These are phyloP conservation scores for Mesorhabditis spiculigera DNA, from an alignment of 2,888 invertebrate species.

Conservation along the genomic window DNA sequence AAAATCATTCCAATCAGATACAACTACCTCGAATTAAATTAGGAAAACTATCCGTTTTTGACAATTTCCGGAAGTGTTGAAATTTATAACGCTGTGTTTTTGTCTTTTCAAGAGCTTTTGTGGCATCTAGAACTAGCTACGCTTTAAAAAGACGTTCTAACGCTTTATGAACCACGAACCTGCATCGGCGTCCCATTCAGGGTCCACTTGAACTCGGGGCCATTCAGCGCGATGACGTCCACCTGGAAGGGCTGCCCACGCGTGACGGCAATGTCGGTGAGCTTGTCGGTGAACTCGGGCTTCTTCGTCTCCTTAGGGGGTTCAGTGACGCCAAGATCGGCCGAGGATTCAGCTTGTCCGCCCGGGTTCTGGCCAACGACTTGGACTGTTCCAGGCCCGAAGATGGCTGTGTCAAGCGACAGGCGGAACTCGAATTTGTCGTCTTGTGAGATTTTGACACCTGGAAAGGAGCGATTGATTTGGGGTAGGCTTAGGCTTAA, in stretches of 20 bases:
- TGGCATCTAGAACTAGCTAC: too few species aligned
- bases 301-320: slow-evolving; percentile 59
- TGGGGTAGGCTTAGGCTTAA: too few species aligned
- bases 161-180: too few species aligned
- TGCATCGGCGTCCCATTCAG: slow-evolving; percentile 43
- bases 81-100: too few species aligned
- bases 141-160: too few species aligned
- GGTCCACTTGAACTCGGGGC: slow-evolving; percentile 73
- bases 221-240: slow-evolving; percentile 48
- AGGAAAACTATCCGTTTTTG: too few species aligned
- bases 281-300: slow-evolving; percentile 78
- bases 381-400: slow-evolving; percentile 25
- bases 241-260: slow-evolving; percentile 42
- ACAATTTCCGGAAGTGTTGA: too few species aligned
- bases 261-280: slow-evolving; percentile 76
- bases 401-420: slow-evolving; percentile 34
- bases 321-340: slow-evolving; percentile 35
- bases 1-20: too few species aligned
- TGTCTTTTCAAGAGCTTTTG: too few species aligned
- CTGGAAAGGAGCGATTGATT: slow-evolving; percentile 7
- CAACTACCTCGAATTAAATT: too few species aligned
- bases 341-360: slow-evolving; percentile 31
- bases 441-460: slow-evolving; percentile 36
- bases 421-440: slow-evolving; percentile 44
- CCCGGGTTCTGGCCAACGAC: slow-evolving; percentile 25